Evolutionary conservation across 2,888 invertebrate genomes (phyloP).

Genomic region (Onthophagus sagittarius): DNA sequence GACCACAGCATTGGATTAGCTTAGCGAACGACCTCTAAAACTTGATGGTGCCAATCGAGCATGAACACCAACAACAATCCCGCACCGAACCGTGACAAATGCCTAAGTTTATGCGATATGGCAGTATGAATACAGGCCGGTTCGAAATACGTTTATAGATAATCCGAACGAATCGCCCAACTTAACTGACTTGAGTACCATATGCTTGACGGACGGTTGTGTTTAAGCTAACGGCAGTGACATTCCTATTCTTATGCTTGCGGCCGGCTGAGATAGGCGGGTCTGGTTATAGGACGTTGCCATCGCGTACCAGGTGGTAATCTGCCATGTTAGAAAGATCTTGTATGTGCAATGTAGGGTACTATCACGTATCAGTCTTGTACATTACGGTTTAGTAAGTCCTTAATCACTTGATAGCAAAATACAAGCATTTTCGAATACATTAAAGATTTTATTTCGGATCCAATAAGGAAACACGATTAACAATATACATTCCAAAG

Average conservation of each 20-base stretch:
- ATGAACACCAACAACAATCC: neutral
- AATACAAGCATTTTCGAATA: too few relatives aligned
- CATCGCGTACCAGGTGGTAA: neutral
- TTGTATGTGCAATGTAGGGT: neutral
- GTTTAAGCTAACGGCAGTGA: constrained; percentile 24
- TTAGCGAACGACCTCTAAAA: neutral
- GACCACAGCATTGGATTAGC: neutral
- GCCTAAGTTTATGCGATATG: neutral
- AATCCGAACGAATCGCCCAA: too few relatives aligned
- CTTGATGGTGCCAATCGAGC: neutral
- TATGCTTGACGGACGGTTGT: constrained; percentile 6
- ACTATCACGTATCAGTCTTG: neutral
- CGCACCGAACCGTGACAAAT: neutral
- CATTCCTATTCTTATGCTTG: constrained; percentile 22
- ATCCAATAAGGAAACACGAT: too few relatives aligned
- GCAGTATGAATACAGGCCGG: neutral
- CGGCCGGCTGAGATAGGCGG: constrained; percentile 9
- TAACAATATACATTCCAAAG: too few relatives aligned
- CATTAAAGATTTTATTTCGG: too few relatives aligned
- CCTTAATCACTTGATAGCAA: too few relatives aligned
- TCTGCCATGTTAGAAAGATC: neutral
- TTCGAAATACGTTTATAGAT: neutral
- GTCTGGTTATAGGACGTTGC: neutral
- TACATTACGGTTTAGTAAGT: neutral
- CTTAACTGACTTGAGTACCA: neutral